Base-by-base conservation (phyloP, 2,888 invertebrate genomes). In the Fragum whitleyi region DNA sequence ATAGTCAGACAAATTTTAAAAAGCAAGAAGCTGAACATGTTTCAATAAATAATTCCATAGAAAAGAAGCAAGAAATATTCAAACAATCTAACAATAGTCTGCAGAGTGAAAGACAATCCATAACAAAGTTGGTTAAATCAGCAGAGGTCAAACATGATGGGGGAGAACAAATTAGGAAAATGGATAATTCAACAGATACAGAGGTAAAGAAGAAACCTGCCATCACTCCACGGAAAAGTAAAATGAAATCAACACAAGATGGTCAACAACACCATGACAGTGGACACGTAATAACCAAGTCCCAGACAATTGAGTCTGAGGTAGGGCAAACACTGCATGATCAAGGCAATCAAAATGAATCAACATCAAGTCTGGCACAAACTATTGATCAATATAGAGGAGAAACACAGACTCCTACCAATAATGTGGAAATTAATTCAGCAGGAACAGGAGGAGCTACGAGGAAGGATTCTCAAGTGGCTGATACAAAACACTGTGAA, bases 161-260 rank as follows among this genome's bases (percentile, higher is more conserved):
- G 23, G 47, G 47, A 19, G 77, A 78, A 57, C 61, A 73, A n/a
- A 78, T 82, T 16, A 61, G 82, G 69, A 78, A 78, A 23, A 75
- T 72, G 36, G 47, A 76, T 19, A 69, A 72, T 51, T 61, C 75
- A 21, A 9, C 2, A 29, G 69, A 47, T 29, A n/a, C 57, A 16
- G 29, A 16, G 9, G 68, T 59, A 14, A 69, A 51, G 47, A 79
- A 73, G 57, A 82, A 82, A 23, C 81, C 85, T 36, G 75, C 57
- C n/a, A 80, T 79, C 26, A 85, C 85, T 26, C 85, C 85, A 16
- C 77, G 85, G 28, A 85, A 62, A 75, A 85, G 81, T 75, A 73
- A 82, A 62, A 42, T 73, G 55, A 62, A 42, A 65, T 47, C 16
- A 14, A 59, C 11, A 62, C 65, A 51, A 21, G 36, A 57, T 19